Conservation (phyloP, 2,888 invertebrate species). For the Drosophila glabriapex region DNA sequence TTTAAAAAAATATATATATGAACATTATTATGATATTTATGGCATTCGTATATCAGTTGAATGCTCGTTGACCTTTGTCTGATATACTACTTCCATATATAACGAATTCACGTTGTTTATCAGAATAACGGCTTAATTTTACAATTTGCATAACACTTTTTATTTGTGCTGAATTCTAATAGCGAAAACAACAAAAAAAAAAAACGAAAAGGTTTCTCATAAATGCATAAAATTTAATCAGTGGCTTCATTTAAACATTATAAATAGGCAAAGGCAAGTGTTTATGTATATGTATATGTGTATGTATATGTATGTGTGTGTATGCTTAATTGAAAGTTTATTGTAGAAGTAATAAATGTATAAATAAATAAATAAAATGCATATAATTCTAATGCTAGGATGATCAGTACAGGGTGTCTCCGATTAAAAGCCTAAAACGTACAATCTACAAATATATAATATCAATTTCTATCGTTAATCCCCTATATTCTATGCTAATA, state of each 20-base stretch:
- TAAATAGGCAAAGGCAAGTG: conserved; percentile 37
- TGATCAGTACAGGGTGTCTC: conserved; percentile 51
- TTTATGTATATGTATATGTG: neutral
- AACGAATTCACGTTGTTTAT: neutral
- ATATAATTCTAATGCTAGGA: conserved; percentile 38
- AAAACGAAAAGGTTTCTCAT: conserved; percentile 17
- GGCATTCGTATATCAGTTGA: neutral
- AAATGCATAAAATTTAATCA: conserved; percentile 70
- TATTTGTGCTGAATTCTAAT: conserved; percentile 26
- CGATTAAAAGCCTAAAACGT: conserved; percentile 11
- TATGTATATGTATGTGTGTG: conserved; percentile 23
- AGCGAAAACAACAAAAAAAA: neutral
- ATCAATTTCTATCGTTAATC: neutral
- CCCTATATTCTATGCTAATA: conserved; percentile 9
- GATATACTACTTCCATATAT: neutral
- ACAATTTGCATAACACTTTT: conserved; percentile 11
- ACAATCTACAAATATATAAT: conserved; percentile 10
- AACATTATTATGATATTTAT: neutral
- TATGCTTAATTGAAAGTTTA: neutral
- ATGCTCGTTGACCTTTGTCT: neutral
- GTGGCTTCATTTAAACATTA: conserved; percentile 61
- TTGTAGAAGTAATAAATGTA: conserved; percentile 1
- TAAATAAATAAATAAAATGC: conserved; percentile 56
- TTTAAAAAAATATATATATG: neutral
- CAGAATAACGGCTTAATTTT: neutral